phyloP scores from a whole-genome alignment of 2,888 invertebrate genomes.

The Lepas anatifera region DNA sequence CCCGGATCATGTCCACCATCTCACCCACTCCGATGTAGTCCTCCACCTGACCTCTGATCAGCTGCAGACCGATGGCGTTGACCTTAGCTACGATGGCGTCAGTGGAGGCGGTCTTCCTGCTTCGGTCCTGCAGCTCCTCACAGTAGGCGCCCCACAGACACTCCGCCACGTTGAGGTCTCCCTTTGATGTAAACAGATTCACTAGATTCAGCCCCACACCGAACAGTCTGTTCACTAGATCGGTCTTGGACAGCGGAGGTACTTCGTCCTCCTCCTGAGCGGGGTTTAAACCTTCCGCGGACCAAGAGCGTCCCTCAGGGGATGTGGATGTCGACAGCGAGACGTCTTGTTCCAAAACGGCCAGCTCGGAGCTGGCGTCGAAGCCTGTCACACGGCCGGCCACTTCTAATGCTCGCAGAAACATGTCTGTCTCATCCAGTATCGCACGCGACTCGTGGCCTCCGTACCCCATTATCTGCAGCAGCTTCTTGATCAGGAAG shows the following conservation, averaged over 20 bases:
- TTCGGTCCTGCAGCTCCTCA: neutral
- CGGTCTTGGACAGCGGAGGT: neutral
- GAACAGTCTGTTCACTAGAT: neutral
- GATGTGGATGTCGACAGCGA: too few relatives aligned
- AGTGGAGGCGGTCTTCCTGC: neutral
- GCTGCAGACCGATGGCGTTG: slow-evolving; percentile 1
- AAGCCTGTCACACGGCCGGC: neutral
- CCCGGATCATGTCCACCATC: neutral
- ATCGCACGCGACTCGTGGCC: neutral
- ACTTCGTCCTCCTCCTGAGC: neutral
- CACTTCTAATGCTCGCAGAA: neutral
- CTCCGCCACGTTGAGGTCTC: neutral
- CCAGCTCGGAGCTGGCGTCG: neutral
- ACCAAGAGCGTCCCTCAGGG: neutral
- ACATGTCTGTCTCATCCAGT: neutral
- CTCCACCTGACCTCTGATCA: neutral
- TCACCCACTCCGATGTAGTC: slow-evolving; percentile 4
- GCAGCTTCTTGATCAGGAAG: neutral
- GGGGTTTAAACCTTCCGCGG: neutral
- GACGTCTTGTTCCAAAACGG: neutral
- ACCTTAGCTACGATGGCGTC: slow-evolving; percentile 2
- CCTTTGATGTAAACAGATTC: neutral
- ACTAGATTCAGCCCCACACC: neutral
- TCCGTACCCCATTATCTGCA: slow-evolving; percentile 5
- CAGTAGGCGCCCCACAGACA: slow-evolving; percentile 7